phyloP scores from a whole-genome alignment of 2,888 invertebrate genomes.

The Esperia sulphurella region DNA sequence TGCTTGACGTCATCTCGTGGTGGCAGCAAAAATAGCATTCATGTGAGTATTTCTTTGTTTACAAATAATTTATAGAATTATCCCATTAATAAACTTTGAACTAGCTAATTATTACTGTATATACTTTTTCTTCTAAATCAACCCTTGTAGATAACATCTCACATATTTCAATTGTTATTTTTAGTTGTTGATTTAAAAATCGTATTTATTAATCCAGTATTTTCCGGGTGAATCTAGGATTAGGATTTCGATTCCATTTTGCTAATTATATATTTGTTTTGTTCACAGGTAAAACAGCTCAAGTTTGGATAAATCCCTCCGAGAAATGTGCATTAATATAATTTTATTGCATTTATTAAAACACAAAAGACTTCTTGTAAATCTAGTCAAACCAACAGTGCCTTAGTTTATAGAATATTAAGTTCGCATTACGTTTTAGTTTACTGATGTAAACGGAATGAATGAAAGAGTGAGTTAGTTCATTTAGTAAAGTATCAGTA shows the following conservation, averaged over 20 bases:
- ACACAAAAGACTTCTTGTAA: slow-evolving; percentile 69
- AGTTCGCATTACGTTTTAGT: neutral
- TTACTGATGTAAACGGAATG: neutral
- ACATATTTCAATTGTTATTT: no score
- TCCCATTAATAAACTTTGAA: no score
- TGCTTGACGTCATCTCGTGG: slow-evolving; percentile 91
- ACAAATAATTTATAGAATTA: neutral
- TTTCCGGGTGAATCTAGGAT: no score
- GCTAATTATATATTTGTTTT: slow-evolving; percentile 37
- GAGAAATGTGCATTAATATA: slow-evolving; percentile 55
- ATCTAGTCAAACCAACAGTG: slow-evolving; percentile 75
- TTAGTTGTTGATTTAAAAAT: no score
- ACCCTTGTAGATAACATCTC: no score
- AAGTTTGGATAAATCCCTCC: slow-evolving; percentile 65
- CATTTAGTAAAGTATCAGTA: neutral
- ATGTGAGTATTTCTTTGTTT: slow-evolving; percentile 42
- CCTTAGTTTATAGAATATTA: slow-evolving; percentile 38
- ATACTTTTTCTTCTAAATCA: no score
- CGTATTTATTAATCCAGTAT: no score
- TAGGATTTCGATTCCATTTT: neutral
- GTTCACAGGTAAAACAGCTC: slow-evolving; percentile 46
- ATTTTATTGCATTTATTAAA: slow-evolving; percentile 51
- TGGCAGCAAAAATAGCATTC: slow-evolving; percentile 85
- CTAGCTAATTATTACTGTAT: no score
- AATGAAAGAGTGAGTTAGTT: neutral